These are phyloP conservation scores for Sericinus montela DNA, from an alignment of 2,888 invertebrate genomes.

Conservation along the genomic window DNA sequence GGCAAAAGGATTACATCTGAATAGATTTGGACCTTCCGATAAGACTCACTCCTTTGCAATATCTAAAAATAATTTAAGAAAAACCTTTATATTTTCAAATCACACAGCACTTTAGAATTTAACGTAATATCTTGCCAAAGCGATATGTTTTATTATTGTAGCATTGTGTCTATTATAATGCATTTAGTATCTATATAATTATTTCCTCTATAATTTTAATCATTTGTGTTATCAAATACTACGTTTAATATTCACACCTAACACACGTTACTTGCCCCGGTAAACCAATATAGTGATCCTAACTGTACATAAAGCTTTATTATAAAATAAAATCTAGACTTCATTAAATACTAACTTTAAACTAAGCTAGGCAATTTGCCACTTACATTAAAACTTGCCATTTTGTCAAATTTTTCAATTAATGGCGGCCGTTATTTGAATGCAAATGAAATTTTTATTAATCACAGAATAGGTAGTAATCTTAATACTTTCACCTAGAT, in stretches of 20 bases:
- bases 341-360: constrained; percentile 53
- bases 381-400: constrained; percentile 51
- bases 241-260: constrained; percentile 69
- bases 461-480: not conserved
- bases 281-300: constrained; percentile 63
- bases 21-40: not conserved
- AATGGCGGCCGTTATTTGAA: constrained; percentile 44
- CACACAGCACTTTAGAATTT: constrained; percentile 37
- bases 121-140: constrained; percentile 61
- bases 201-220: constrained; percentile 43
- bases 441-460: not conserved
- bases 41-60: constrained; percentile 1
- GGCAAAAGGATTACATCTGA: not conserved
- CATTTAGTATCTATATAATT: constrained; percentile 44
- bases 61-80: constrained; percentile 4
- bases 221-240: constrained; percentile 74
- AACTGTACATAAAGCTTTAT: constrained; percentile 74
- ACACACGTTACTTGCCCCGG: constrained; percentile 56
- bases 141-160: constrained; percentile 78
- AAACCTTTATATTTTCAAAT: constrained; percentile 50
- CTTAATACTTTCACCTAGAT: not conserved
- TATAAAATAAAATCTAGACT: constrained; percentile 73
- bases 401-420: constrained; percentile 40
- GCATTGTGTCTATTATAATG: constrained; percentile 55
- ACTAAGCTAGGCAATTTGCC: constrained; percentile 67